Percentiles rank a stretch among this genome's conserved stretches.
Evolutionary conservation across 2,113 vertebrate genomes (phyloP).

Genomic region (Cheilinus undulatus): DNA sequence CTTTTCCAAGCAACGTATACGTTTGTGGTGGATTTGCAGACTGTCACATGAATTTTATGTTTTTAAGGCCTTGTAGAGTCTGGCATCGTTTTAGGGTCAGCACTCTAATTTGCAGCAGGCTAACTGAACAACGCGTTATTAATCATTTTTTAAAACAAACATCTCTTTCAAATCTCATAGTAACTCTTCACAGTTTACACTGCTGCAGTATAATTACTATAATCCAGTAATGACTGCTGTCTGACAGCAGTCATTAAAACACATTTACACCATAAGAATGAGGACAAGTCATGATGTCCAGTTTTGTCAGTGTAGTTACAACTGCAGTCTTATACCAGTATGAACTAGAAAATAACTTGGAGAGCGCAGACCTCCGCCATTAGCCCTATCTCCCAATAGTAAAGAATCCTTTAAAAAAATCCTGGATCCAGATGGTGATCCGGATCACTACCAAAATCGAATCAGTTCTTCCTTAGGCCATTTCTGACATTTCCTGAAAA

Average conservation of each 20-base stretch:
- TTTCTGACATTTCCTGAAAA: too few relatives aligned
- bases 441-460: too few relatives aligned
- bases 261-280: conserved; percentile 1
- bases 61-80: too few relatives aligned
- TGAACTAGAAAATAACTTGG: too few relatives aligned
- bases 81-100: too few relatives aligned
- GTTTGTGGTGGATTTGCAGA: not conserved
- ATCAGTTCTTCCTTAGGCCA: too few relatives aligned
- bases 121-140: not conserved
- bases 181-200: not conserved
- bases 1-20: not conserved
- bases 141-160: not conserved
- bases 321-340: conserved; percentile 9
- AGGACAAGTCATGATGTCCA: conserved; percentile 27
- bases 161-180: not conserved
- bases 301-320: not conserved
- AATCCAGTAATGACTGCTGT: not conserved
- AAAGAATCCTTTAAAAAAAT: too few relatives aligned
- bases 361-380: too few relatives aligned
- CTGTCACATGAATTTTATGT: not conserved
- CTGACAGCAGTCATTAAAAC: not conserved
- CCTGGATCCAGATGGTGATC: too few relatives aligned
- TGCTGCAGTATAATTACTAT: not conserved
- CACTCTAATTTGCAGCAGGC: not conserved
- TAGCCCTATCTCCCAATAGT: too few relatives aligned